Evolutionary conservation across 2,888 invertebrate species (phyloP).

Genomic region (Eupithecia abbreviata): DNA sequence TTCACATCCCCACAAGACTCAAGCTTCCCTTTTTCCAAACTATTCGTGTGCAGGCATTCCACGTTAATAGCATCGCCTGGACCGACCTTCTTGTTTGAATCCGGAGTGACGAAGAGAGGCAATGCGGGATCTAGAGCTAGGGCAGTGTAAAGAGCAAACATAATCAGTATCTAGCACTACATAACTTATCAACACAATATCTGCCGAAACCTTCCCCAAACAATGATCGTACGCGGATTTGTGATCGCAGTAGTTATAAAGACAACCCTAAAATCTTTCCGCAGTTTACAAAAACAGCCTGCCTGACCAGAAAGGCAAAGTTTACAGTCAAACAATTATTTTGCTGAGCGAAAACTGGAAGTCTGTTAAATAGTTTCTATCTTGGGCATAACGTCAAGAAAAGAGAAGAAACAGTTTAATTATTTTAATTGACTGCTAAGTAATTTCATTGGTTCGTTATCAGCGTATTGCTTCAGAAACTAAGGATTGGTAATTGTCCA

Average conservation of each 20-base stretch:
- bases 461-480: neutral
- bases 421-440: neutral
- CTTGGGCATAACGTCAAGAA: neutral
- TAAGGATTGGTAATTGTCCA: neutral
- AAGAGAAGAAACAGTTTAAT: neutral
- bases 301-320: neutral
- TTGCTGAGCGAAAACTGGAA: neutral
- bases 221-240: neutral
- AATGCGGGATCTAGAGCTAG: constrained; percentile 87
- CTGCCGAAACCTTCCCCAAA: neutral
- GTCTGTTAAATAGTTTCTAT: neutral
- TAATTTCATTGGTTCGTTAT: neutral
- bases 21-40: constrained; percentile 81
- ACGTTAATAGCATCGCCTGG: constrained; percentile 84
- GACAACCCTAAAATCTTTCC: neutral
- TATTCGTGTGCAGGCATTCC: constrained; percentile 86
- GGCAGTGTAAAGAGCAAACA: neutral
- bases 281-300: neutral
- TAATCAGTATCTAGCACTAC: neutral
- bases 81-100: constrained; percentile 78
- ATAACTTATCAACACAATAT: neutral
- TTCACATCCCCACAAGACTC: constrained; percentile 81
- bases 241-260: neutral
- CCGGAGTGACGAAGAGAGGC: constrained; percentile 83
- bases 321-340: neutral